Evolutionary conservation across 2,797 vertebrate species (phyloP), one percentile per base, ranked within the genome.

Genomic region (Onychomys torridus): DNA sequence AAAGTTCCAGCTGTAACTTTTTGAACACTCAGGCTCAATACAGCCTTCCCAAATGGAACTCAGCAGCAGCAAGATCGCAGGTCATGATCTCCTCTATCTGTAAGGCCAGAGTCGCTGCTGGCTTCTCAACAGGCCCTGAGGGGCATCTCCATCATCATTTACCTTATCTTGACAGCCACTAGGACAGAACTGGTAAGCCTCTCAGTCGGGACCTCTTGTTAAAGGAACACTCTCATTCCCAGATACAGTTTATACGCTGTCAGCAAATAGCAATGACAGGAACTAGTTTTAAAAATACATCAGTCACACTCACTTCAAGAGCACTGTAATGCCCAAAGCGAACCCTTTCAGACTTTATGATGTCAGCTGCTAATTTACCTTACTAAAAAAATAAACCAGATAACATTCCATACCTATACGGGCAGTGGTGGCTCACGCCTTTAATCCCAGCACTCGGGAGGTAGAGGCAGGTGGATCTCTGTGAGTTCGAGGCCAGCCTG

Each of bases 141-240:
- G 79, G 93, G 89, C 84, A 63, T 57, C 96, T 88, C 90, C 4
- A 0, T 95, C 96, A 94, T 78, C 52, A 0, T 59, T 87, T 69
- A 71, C 88, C 46, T 90, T 90, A 94, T 93, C 96, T 94, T 90
- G 96, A 95, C 92, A 95, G 84, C 76, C 61, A 49, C 40, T 11
- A 40, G 46, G 46, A 90, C 97, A 82, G 55, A 57, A 77, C 29
- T 67, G 85, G 81, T 52, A 67, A 95, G 32, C 61, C 61, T 90
- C 55, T 95, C 85, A 69, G 82, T 55, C 55, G 90, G 43, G 52
- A 59, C 78, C 71, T 57, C 76, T 13, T 75, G 84, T 76, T 94
- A 75, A 84, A 89, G 87, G 46, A 79, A 23, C 90, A 85, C 13
- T 79, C 67, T 75, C 43, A 16, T 93, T 96, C 89, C 92, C 90